These are phyloP conservation scores for Pyrrhosoma nymphula DNA, from an alignment of 2,888 invertebrate genomes.

Conservation along the genomic window DNA sequence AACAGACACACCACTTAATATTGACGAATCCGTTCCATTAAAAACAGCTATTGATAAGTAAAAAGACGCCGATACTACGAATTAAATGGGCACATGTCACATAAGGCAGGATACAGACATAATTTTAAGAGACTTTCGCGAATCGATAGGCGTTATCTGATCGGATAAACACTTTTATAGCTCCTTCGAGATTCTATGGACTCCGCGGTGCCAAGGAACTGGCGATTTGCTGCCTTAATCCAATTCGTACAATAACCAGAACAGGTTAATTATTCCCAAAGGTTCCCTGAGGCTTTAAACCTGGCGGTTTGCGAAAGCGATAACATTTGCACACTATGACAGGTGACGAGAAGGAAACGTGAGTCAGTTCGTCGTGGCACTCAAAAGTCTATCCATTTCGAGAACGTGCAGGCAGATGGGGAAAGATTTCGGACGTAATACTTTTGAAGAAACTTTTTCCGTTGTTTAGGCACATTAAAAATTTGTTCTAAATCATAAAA, in stretches of 20 bases:
- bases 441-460: neutral
- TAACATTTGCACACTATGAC: neutral
- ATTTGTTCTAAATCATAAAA: too few relatives aligned
- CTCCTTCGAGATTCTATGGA: neutral
- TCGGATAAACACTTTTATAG: neutral
- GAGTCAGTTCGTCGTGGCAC: neutral
- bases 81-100: neutral
- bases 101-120: neutral
- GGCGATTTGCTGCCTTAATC: neutral
- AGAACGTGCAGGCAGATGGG: neutral
- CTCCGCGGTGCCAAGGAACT: neutral
- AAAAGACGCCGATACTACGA: neutral
- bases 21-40: too few relatives aligned
- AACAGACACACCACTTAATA: too few relatives aligned
- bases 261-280: neutral
- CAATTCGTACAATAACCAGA: slow-evolving; percentile 11
- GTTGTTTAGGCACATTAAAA: neutral
- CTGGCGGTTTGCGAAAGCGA: neutral
- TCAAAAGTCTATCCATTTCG: neutral
- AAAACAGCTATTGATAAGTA: too few relatives aligned
- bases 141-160: neutral
- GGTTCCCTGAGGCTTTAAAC: neutral
- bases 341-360: neutral
- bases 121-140: neutral
- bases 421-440: neutral